phyloP scores from a whole-genome alignment of 2,888 invertebrate genomes.

The Apocheima hispidaria region DNA sequence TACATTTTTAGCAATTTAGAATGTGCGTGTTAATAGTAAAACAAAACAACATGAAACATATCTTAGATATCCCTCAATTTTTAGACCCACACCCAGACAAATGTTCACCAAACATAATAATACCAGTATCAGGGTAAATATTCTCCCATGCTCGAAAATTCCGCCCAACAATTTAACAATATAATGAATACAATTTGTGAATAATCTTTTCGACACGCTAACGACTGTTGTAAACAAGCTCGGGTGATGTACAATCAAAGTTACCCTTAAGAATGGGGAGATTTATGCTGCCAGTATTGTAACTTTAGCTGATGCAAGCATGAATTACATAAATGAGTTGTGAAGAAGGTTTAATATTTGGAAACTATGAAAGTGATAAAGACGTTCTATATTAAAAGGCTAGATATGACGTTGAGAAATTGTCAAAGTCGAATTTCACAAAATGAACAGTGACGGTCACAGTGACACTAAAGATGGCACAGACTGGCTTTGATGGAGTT shows the following conservation, averaged over 20 bases:
- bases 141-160: conserved; percentile 24
- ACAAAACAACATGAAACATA: not conserved
- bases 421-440: no score
- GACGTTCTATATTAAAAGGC: no score
- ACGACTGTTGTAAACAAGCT: conserved; percentile 67
- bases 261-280: conserved; percentile 47
- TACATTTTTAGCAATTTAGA: no score
- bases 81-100: not conserved
- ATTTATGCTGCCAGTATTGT: conserved; percentile 33
- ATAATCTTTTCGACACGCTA: conserved; percentile 61
- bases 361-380: no score
- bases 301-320: conserved; percentile 11
- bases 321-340: not conserved
- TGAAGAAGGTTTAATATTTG: no score
- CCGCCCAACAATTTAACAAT: conserved; percentile 46
- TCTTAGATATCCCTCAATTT: not conserved
- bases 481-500: no score
- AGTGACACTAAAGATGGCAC: no score
- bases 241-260: conserved; percentile 70
- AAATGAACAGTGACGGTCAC: no score
- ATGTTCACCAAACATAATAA: conserved; percentile 13
- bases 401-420: no score
- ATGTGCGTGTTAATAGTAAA: no score
- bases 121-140: conserved; percentile 30
- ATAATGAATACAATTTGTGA: conserved; percentile 54